A percentile compares a stretch with the other conserved stretches of the same genome.
Conservation (phyloP, 2,113 vertebrate species). For the Regulus satrapa region DNA sequence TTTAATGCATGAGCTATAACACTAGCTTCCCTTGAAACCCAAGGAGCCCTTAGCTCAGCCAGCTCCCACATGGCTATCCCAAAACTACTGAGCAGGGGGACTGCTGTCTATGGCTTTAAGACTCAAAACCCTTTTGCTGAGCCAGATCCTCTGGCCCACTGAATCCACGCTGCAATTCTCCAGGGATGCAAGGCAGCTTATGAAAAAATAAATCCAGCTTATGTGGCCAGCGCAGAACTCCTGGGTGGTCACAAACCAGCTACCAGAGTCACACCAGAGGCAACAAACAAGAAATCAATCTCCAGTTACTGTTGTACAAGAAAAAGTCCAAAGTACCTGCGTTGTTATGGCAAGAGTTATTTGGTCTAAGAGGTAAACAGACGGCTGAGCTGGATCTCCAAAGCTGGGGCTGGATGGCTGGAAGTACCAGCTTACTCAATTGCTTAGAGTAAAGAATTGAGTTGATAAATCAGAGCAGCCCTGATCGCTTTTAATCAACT, state of each 20-base stretch:
- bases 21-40: not conserved
- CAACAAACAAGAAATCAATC: not conserved
- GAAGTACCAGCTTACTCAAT: not conserved
- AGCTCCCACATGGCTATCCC: not conserved
- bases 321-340: not conserved
- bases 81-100: not conserved
- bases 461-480: conserved; percentile 38
- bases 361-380: not conserved
- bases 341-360: not conserved
- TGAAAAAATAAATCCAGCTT: not conserved
- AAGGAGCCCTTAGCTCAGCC: not conserved
- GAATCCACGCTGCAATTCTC: not conserved
- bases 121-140: not conserved
- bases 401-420: not conserved
- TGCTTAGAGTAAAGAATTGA: not conserved
- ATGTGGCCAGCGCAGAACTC: fast-evolving
- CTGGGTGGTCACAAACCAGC: not conserved
- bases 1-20: not conserved
- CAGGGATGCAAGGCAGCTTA: not conserved
- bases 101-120: not conserved
- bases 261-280: not conserved
- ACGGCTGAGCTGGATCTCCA: not conserved
- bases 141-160: not conserved
- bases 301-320: not conserved
- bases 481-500: conserved; percentile 48